Evolutionary conservation across 2,797 vertebrate genomes (phyloP).

Genomic region (Ctenopoma multispine): DNA sequence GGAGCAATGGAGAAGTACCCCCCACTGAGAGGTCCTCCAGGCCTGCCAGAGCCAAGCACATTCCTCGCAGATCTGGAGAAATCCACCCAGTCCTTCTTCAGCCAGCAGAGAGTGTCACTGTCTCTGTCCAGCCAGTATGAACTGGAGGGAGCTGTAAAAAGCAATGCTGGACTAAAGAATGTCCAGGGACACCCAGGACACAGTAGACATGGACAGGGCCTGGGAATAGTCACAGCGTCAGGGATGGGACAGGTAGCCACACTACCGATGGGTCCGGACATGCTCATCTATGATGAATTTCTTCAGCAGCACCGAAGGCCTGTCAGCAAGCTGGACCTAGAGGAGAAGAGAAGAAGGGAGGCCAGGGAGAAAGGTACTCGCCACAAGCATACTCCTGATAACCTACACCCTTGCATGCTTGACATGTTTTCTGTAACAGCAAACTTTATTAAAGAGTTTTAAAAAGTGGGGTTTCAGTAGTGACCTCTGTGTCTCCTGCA

Average conservation of each 20-base stretch:
- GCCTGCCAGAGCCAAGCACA: slow-evolving; percentile 81
- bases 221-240: slow-evolving; percentile 40
- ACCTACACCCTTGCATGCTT: not conserved
- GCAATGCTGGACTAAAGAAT: slow-evolving; percentile 83
- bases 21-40: slow-evolving; percentile 77
- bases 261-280: slow-evolving; percentile 78
- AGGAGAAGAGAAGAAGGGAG: slow-evolving; percentile 92
- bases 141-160: slow-evolving; percentile 82
- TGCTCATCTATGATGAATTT: slow-evolving; percentile 93
- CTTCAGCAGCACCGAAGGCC: slow-evolving; percentile 93
- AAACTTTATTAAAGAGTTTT: slow-evolving; percentile 12
- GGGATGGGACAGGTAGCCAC: slow-evolving; percentile 66
- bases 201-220: slow-evolving; percentile 70
- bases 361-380: slow-evolving; percentile 93
- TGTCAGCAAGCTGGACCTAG: slow-evolving; percentile 96
- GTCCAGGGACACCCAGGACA: slow-evolving; percentile 71
- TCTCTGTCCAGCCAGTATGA: slow-evolving; percentile 86
- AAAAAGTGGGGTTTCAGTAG: slow-evolving; percentile 18
- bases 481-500: slow-evolving; percentile 66
- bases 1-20: slow-evolving; percentile 88
- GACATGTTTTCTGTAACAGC: not conserved
- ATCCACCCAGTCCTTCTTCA: slow-evolving; percentile 91
- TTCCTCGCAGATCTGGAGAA: slow-evolving; percentile 95
- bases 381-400: not conserved
- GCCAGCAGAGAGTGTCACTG: slow-evolving; percentile 89